Conservation (phyloP, 2,113 vertebrate species). For the Paralichthys olivaceus region DNA sequence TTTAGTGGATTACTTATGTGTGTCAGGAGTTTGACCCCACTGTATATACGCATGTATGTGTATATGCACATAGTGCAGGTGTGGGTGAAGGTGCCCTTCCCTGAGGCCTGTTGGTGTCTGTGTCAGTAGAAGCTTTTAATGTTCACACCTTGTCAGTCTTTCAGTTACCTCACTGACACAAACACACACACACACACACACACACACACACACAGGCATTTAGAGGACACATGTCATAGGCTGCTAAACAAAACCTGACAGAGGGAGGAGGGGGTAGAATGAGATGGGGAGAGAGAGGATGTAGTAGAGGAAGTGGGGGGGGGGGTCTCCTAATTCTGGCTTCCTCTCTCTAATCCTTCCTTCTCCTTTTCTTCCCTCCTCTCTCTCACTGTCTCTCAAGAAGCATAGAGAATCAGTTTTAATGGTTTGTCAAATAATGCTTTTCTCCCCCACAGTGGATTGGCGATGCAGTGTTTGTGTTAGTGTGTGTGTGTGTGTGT, state of each 20-base stretch:
- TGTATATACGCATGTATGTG: neutral
- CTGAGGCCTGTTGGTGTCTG: conserved; percentile 45
- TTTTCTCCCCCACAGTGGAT: conserved; percentile 73
- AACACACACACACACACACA: neutral
- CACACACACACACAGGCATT: conserved; percentile 10
- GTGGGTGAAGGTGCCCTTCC: conserved; percentile 72
- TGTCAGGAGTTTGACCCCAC: neutral
- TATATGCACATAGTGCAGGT: conserved; percentile 4
- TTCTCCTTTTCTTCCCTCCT: conserved; percentile 39
- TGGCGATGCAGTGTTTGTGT: conserved; percentile 69
- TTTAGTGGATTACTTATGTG: too few species aligned
- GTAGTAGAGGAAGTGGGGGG: conserved; percentile 38
- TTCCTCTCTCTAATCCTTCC: conserved; percentile 62
- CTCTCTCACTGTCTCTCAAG: conserved; percentile 62
- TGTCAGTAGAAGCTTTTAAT: conserved; percentile 71
- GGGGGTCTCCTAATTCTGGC: conserved; percentile 58
- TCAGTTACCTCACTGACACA: conserved; percentile 32
- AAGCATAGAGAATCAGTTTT: conserved; percentile 78
- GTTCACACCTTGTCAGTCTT: conserved; percentile 77
- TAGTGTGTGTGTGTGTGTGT: conserved; percentile 45
- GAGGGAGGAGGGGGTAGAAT: conserved; percentile 26
- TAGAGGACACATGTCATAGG: conserved; percentile 68
- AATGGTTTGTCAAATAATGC: conserved; percentile 81
- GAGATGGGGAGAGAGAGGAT: conserved; percentile 21
- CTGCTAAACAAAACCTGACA: conserved; percentile 67